Evolutionary conservation across 1,140 invertebrate genomes (phyloP).

Genomic region (Drosophila rhopaloa): DNA sequence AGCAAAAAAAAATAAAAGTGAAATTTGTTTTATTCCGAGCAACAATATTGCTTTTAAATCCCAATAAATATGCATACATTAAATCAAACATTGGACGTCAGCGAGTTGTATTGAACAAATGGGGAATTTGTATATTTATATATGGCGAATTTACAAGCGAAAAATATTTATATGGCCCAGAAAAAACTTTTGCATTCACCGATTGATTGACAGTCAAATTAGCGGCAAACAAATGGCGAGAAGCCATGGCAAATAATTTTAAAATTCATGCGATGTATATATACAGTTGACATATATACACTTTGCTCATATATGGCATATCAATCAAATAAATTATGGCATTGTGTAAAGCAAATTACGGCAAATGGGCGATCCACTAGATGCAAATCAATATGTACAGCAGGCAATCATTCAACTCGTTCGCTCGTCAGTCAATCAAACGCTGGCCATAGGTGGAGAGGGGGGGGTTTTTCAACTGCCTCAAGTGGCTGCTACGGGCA

Average conservation of each 20-base stretch:
- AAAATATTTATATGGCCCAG: slow-evolving; percentile 28
- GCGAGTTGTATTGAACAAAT: slow-evolving; percentile 49
- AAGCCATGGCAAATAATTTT: slow-evolving; percentile 71
- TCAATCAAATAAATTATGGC: slow-evolving; percentile 79
- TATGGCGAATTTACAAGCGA: slow-evolving; percentile 16
- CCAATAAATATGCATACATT: slow-evolving; percentile 29
- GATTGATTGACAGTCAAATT: slow-evolving; percentile 81
- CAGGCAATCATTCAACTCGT: slow-evolving; percentile 61
- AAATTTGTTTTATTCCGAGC: slow-evolving; percentile 1
- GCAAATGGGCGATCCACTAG: slow-evolving; percentile 44
- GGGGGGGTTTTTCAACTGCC: slow-evolving; percentile 34
- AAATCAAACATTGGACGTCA: slow-evolving; percentile 41
- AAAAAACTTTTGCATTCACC: slow-evolving; percentile 36
- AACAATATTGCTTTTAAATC: slow-evolving; percentile 11
- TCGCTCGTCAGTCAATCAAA: slow-evolving; percentile 47
- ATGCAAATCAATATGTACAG: slow-evolving; percentile 67
- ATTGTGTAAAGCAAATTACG: slow-evolving; percentile 46
- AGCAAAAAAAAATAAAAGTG: background rate
- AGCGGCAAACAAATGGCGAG: slow-evolving; percentile 73
- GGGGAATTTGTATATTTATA: slow-evolving; percentile 6
- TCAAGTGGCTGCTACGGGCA: slow-evolving; percentile 65
- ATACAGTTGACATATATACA: slow-evolving; percentile 33
- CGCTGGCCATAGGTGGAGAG: slow-evolving; percentile 20
- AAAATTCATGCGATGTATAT: slow-evolving; percentile 48
- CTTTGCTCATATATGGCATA: slow-evolving; percentile 55